Base-by-base conservation (phyloP, 2,888 invertebrate genomes). In the Ischnura elegans region DNA sequence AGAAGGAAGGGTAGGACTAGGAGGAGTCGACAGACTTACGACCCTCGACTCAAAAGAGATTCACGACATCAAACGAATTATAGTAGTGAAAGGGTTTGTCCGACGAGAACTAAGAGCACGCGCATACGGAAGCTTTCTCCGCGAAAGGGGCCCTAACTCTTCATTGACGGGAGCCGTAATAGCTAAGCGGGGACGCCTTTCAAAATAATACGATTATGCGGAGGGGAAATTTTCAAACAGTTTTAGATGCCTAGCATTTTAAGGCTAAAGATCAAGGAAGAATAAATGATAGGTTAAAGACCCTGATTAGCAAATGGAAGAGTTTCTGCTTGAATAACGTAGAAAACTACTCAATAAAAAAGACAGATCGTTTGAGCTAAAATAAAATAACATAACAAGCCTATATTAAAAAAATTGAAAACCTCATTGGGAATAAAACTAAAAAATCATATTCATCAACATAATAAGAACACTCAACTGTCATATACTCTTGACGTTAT, bases 11-110 rank as follows among this genome's bases (percentile, higher is more conserved):
- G 36, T 8, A 36, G 13, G n/a, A 36, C 36, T 29, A 36, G 36
- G 76, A 10, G 36, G 76, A 76, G 36, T 29, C 36, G 76, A 29
- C 76, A 36, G 76, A 76, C 76, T 76, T 76, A 25, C 25, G 76
- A 76, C 16, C 76, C 76, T 36, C 76, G n/a, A 76, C 76, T 76
- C 76, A 76, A 76, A 76, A 76, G 76, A 76, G 76, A 76, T 76
- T 76, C 76, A 76, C 76, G 76, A 76, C 29, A 76, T 76, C 76
- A 36, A 76, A 76, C 36, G 76, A 76, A 76, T 76, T 76, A 76
- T 76, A 29, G 36, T 36, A 25, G 25, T 76, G 36, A 76, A 76
- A 76, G 76, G 76, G 25, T 21, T 8, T 51, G 19, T 29, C 13
- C 25, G 76, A 36, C 29, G 76, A 76, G 76, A 76, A 16, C 13